These are phyloP conservation scores for Crematogaster levior DNA, from an alignment of 2,888 invertebrate genomes.

Conservation along the genomic window DNA sequence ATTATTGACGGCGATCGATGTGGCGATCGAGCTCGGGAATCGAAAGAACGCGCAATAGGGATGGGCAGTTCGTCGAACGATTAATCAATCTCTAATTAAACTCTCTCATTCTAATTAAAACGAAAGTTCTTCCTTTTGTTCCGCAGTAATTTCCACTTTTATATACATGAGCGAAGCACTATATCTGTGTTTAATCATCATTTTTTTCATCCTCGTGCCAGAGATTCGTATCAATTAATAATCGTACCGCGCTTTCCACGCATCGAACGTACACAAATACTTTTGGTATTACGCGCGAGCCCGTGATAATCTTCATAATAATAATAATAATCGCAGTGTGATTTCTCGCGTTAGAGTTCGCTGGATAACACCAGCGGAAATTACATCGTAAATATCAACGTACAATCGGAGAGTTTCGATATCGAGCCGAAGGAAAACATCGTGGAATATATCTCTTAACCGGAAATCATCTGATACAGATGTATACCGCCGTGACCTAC, in stretches of 20 bases:
- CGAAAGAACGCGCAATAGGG: not conserved
- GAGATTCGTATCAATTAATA: conserved; percentile 23
- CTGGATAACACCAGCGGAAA: conserved; percentile 28
- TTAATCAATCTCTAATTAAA: conserved; percentile 40
- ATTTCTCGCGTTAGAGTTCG: conserved; percentile 3
- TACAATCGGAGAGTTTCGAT: conserved; percentile 14
- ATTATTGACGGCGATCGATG: conserved; percentile 32
- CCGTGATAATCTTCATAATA: conserved; percentile 3
- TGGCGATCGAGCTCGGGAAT: not conserved
- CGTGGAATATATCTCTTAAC: conserved; percentile 43
- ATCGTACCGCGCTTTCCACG: conserved; percentile 10
- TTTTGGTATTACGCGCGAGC: conserved; percentile 21
- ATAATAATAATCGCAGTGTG: not conserved
- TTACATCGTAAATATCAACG: conserved; percentile 32
- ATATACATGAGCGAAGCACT: not conserved
- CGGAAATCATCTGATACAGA: conserved; percentile 70
- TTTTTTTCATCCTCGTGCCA: not conserved
- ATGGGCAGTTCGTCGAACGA: not conserved
- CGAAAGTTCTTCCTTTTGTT: not conserved
- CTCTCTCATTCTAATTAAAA: conserved; percentile 19
- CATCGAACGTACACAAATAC: not conserved
- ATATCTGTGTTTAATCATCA: not conserved
- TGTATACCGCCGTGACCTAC: conserved; percentile 42
- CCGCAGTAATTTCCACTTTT: not conserved
- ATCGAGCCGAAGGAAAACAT: conserved; percentile 31